Conservation (phyloP, 1,140 invertebrate genomes). For the Araneus ventricosus region DNA sequence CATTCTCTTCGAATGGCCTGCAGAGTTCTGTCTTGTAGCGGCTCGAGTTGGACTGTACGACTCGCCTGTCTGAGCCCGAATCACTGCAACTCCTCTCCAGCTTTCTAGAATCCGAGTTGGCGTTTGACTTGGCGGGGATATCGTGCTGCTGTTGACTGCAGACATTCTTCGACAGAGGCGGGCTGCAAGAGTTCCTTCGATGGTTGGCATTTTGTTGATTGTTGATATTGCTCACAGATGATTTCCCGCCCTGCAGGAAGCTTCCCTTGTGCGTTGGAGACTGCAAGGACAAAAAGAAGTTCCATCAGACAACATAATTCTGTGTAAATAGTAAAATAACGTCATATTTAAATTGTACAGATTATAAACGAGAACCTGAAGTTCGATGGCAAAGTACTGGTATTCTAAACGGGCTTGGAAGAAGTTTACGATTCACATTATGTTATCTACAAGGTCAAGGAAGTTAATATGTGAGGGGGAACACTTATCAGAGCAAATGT, state of each 20-base stretch:
- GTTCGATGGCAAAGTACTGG: no score
- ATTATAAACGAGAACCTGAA: no score
- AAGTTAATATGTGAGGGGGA: no score
- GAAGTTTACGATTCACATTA: no score
- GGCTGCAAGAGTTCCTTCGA: conserved; percentile 43
- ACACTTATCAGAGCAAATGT: no score
- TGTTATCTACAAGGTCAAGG: no score
- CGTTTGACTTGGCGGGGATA: conserved; percentile 1
- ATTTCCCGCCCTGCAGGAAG: conserved; percentile 74
- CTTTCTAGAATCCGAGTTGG: conserved; percentile 46
- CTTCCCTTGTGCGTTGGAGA: conserved; percentile 74
- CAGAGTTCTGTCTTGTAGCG: conserved; percentile 99
- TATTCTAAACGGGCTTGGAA: no score
- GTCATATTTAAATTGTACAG: no score
- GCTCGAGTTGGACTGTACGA: conserved; percentile 82
- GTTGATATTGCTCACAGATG: conserved; percentile 45
- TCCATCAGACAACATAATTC: no score
- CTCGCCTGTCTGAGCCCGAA: neutral
- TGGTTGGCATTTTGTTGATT: conserved; percentile 58
- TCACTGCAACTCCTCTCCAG: conserved; percentile 51
- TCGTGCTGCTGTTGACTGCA: conserved; percentile 22
- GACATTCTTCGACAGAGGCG: conserved; percentile 50
- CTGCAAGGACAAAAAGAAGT: conserved; percentile 20
- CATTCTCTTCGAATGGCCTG: conserved; percentile 96
- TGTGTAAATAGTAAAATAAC: no score